Base-by-base conservation (phyloP, 30 jellyfish, hydroid and myxozoan genomes). In the Turritopsis dohrnii region DNA sequence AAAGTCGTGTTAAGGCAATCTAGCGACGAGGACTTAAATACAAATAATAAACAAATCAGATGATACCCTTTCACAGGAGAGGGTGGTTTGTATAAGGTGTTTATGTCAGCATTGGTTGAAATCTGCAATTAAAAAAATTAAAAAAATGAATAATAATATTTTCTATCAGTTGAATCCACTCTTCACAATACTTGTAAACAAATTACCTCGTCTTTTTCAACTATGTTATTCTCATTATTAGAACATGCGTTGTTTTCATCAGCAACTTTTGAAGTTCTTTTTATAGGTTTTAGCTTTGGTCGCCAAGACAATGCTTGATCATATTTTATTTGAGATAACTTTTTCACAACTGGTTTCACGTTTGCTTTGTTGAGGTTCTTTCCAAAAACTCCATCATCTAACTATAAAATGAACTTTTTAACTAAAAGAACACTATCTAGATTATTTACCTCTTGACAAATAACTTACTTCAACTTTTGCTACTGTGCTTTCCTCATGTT, bases 321-420 rank as follows among this genome's bases (percentile, higher is more conserved):
- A 24, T 82, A 26, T 66, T 65, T 54, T 16, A 65, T 7, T 13
- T 24, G 41, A 41, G 20, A 13, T 0, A 28, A 8, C 21, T 28
- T 60, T 31, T 66, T 66, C n/a, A 0, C 54, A 75, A 83, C 28
- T 5, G 53, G 52, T 31, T 28, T 79, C 18, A 30, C 18, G 7
- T 25, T 54, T 0, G 30, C 41, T 66, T 84, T 91, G 89, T 85
- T 84, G 27, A 91, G 84, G 22, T 75, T 53, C 29, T 85, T 52
- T 8, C 97, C 97, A 91, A 91, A 91, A 26, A 91, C 94, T 13
- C 90, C 97, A 82, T 30, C 86, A 76, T 82, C 86, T 52, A 19
- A 30, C 72, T 72, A 26, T 18, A 72, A 22, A 72, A 72, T n/a
- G 18, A 16, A 19, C 30, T 41, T 41, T 5, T 41, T 3, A 41